Percentiles rank a stretch among this genome's conserved stretches.
Conservation (phyloP, 1,140 invertebrate species). For the Phthorimaea operculella region DNA sequence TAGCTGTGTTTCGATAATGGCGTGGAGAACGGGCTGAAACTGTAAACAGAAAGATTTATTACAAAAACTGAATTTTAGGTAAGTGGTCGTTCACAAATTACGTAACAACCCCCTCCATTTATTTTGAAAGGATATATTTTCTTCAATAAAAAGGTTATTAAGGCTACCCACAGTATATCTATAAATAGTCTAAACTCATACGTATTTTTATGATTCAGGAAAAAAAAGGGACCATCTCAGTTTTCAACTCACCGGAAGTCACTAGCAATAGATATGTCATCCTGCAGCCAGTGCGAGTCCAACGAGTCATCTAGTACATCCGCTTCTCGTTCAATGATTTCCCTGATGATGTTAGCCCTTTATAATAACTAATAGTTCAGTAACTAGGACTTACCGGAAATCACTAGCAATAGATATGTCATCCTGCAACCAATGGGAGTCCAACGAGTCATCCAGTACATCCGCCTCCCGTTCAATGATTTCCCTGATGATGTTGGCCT, state of each 20-base stretch:
- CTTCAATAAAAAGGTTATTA: too few species aligned
- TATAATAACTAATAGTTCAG: too few species aligned
- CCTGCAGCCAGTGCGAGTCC: slow-evolving; percentile 54
- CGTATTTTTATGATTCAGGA: too few species aligned
- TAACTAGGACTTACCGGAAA: slow-evolving; percentile 22
- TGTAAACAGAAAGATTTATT: slow-evolving; percentile 13
- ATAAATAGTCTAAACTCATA: too few species aligned
- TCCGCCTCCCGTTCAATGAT: slow-evolving; percentile 55
- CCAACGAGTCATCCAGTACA: slow-evolving; percentile 46
- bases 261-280: slow-evolving; percentile 41
- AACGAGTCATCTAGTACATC: slow-evolving; percentile 50
- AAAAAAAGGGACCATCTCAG: too few species aligned
- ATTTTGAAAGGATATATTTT: too few species aligned
- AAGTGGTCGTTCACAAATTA: too few species aligned
- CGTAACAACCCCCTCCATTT: too few species aligned
- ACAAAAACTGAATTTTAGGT: too few species aligned
- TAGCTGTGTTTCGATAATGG: slow-evolving; percentile 12
- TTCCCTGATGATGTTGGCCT: slow-evolving; percentile 44
- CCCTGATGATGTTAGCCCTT: slow-evolving; percentile 42
- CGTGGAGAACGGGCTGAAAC: slow-evolving; percentile 50
- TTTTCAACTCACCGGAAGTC: too few species aligned
- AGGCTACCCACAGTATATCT: too few species aligned
- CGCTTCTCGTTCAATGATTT: slow-evolving; percentile 52
- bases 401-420: slow-evolving; percentile 40
- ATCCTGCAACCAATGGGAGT: slow-evolving; percentile 55